A percentile compares a stretch with the other conserved stretches of the same genome.
These are phyloP conservation scores for Samia ricini DNA, from an alignment of 1,140 invertebrate genomes.

Conservation along the genomic window DNA sequence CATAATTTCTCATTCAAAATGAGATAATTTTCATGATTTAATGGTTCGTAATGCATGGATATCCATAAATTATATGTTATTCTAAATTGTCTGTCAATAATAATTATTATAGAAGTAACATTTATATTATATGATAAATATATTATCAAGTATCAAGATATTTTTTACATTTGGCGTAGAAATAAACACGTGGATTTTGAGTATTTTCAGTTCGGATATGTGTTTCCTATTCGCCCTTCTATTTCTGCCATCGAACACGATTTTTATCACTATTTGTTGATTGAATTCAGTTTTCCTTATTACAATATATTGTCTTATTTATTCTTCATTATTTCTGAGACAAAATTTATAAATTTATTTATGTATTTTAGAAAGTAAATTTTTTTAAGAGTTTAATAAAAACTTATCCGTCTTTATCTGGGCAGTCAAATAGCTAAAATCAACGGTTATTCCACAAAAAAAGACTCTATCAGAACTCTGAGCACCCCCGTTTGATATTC, in stretches of 20 bases:
- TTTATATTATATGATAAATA: background rate
- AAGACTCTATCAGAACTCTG: constrained; percentile 52
- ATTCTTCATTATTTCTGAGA: too few species aligned
- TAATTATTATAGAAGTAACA: too few species aligned
- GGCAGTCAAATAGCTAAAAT: constrained; percentile 59
- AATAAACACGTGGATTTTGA: constrained; percentile 37
- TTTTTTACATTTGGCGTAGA: constrained; percentile 9
- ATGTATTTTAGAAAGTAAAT: background rate
- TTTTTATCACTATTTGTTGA: constrained; percentile 45
- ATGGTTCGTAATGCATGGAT: too few species aligned
- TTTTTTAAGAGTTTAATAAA: background rate
- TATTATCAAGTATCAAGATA: constrained; percentile 44
- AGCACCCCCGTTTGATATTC: constrained; percentile 59
- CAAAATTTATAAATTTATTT: background rate
- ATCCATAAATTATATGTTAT: too few species aligned
- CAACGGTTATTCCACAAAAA: constrained; percentile 51
- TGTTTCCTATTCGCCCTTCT: constrained; percentile 18
- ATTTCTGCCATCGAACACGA: constrained; percentile 36
- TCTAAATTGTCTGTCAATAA: too few species aligned
- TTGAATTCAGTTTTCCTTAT: background rate
- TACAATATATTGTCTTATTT: background rate
- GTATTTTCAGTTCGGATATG: constrained; percentile 49
- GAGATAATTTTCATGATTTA: too few species aligned
- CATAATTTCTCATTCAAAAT: too few species aligned
- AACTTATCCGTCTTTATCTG: constrained; percentile 12